Percentiles rank a stretch among this genome's conserved stretches.
Conservation (phyloP, 2,113 vertebrate genomes). For the Atrichornis clamosus region DNA sequence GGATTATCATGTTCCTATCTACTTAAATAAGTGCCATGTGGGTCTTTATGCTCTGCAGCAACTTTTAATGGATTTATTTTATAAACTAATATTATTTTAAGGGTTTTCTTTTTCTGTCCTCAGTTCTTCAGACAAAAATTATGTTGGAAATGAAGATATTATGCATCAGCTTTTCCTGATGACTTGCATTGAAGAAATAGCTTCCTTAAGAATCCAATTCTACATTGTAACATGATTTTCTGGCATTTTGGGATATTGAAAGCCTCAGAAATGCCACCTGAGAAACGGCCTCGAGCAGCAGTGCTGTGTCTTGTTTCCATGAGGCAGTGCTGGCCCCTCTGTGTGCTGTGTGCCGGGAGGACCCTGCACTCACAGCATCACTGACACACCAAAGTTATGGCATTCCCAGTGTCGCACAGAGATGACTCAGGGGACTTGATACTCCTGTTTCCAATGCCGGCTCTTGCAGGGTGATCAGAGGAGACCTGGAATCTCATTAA, state of each 20-base stretch:
- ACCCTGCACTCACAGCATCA: no score
- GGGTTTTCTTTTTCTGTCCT: background rate
- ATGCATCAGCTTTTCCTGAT: background rate
- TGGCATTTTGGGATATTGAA: background rate
- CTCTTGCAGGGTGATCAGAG: background rate
- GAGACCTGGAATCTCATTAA: background rate
- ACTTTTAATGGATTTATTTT: background rate
- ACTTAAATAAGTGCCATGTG: background rate
- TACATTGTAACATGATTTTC: background rate
- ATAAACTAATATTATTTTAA: background rate
- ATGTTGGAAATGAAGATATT: background rate
- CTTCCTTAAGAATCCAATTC: background rate
- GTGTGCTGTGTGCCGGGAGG: rapidly evolving
- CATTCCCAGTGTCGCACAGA: background rate
- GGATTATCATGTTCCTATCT: background rate
- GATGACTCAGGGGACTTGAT: background rate
- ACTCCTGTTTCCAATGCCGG: rapidly evolving
- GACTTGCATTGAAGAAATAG: background rate
- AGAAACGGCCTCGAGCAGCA: background rate
- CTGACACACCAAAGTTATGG: rapidly evolving
- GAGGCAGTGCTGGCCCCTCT: background rate
- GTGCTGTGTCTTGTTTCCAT: background rate
- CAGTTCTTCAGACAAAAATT: background rate
- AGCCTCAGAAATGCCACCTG: background rate
- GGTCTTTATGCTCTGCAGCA: background rate